Evolutionary conservation across 2,888 invertebrate genomes (phyloP), one percentile per base, ranked within the genome.

Genomic region (Campaea margaritaria): DNA sequence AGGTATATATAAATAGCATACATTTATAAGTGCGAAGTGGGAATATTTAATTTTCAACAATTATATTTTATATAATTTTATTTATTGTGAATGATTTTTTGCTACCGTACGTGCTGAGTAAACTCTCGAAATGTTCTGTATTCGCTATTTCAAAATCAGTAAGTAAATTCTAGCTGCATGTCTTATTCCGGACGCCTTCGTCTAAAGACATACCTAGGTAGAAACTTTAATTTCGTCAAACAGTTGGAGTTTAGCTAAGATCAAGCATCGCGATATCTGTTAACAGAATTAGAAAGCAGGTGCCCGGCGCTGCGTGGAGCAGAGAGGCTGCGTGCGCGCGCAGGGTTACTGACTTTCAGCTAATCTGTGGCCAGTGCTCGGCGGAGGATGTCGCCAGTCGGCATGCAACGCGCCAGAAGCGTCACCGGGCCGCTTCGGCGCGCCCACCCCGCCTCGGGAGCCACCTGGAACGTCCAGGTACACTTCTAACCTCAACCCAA

Each of bases 401-500:
- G 77, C 78, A 92, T 91, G 91, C 82, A 82, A 76, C 91, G 92
- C 78, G 93, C 90, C 78, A 85, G 91, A 79, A 93, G 93, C 79
- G 93, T 93, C 72, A 89, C 92, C 62, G 94, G 94, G 70, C 94
- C 94, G 74, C 86, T 95, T 76, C 93, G 96, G 73, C 93, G 95
- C 62, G 95, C 96, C 67, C 95, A 95, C 91, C 96, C 96, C 67
- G 95, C 96, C 71, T 95, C 96, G 67, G 96, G 96, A 66, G 96
- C 96, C 76, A 96, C 96, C 87, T 96, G 96, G 96, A 96, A 96
- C 82, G 96, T 96, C 72, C 95, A 95, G 94, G 94, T 94, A 54
- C 42, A 46, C 36, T 8, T n/a, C 5, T 27, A 31, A 49, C 39
- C 9, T 36, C 36, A 36, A 16, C 36, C 21, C 14, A 38, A 16